Evolutionary conservation across 1,140 invertebrate species (phyloP), one percentile per base, ranked within the genome.

Genomic region (Diorhabda elongata): DNA sequence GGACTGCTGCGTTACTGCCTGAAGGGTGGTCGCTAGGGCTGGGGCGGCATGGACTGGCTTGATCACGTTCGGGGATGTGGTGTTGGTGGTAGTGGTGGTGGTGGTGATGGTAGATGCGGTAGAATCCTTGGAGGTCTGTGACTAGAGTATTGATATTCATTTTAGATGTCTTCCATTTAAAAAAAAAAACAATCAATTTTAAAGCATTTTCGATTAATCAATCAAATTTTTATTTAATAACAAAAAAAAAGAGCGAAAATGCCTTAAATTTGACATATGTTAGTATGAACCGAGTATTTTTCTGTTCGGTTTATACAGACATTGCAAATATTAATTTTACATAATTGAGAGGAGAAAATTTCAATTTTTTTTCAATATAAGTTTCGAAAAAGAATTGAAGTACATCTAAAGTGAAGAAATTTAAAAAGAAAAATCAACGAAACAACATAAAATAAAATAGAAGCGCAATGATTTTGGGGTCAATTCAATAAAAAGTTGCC

Each of bases 61-160:
- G 61, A 65, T 57, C 67, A 69, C 64, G 62, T 68, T 59, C 44
- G 74, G 61, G 8, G 67, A 59, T 4, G 73, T 57, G 62, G 70
- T 70, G 9, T 26, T 26, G 26, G 26, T 26, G 26, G 26, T 26
- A 26, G 26, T 26, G 26, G 26, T 26, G 26, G 26, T 26, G 26
- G 26, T 26, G 26, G 26, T 26, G 26, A 26, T 26, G 26, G 26
- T 26, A 26, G 76, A 47, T n/a, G 71, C 56, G 26, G 71, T 58
- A 26, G 68, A 58, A 42, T 87, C 86, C 85, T 87, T 87, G 83
- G 81, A 82, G 82, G 85, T 86, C 85, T 87, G 85, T 83, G 76
- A 75, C 76, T 78, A 74, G 69, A 70, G 70, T 68, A 70, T 69
- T 64, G 64, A 60, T 67, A 67, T 26, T 64, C 63, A 64, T 64